Evolutionary conservation across 2,888 invertebrate species (phyloP).

Genomic region (Eupithecia inturbata): DNA sequence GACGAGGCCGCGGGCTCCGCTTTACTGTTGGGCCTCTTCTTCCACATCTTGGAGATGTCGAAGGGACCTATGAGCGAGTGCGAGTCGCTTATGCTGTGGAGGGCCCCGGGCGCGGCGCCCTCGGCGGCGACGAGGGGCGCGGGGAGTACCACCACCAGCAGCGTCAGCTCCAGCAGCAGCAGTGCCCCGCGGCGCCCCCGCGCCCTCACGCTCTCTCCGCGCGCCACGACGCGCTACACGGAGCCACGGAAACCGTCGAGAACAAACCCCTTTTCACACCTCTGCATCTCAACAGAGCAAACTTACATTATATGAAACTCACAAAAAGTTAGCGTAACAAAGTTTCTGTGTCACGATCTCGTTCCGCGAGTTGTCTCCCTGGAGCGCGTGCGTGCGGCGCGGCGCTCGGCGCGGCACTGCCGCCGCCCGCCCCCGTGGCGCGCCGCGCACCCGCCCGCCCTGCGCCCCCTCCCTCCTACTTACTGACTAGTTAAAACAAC

Average conservation of each 20-base stretch:
- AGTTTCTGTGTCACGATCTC: slow-evolving; percentile 19
- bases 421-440: neutral
- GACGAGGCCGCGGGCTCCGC: slow-evolving; percentile 38
- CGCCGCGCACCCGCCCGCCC: neutral
- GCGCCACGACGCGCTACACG: slow-evolving; percentile 8
- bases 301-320: neutral
- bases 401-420: slow-evolving; percentile 37
- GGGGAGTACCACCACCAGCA: slow-evolving; percentile 7
- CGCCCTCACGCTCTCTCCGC: slow-evolving; percentile 26
- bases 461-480: neutral
- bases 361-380: neutral
- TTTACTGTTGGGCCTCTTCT: slow-evolving; percentile 49
- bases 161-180: slow-evolving; percentile 27
- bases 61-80: slow-evolving; percentile 69
- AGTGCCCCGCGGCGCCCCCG: slow-evolving; percentile 16
- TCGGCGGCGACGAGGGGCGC: neutral
- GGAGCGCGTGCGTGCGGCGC: slow-evolving; percentile 17
- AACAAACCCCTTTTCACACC: neutral
- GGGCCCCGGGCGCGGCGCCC: neutral
- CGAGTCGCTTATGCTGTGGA: slow-evolving; percentile 44
- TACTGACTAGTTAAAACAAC: too few relatives aligned
- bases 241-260: slow-evolving; percentile 5
- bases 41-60: slow-evolving; percentile 68
- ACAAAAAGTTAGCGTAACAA: slow-evolving; percentile 7
- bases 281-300: neutral